Base-by-base conservation (phyloP, 2,888 invertebrate genomes). In the Hydriomena furcata region DNA sequence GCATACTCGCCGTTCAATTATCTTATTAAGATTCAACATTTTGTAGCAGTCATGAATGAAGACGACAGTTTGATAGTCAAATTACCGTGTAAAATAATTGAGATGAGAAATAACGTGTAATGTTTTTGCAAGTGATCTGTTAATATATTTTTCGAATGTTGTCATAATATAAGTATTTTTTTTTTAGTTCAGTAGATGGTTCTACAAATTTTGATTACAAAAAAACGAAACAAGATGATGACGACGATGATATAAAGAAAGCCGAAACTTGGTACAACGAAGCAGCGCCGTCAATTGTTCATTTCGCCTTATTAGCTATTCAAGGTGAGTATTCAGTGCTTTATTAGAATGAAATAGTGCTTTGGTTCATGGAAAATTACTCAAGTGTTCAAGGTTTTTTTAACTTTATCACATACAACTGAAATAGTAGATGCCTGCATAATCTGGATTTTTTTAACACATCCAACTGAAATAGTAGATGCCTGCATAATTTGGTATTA, bases 41-140 rank as follows among this genome's bases (percentile, higher is more conserved):
- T 58, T 38, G 67, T 66, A 63, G 64, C 58, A 49, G 46, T 63
- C 63, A 86, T 87, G 85, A 80, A 71, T 67, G 83, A 84, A 77
- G 73, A 76, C 66, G 75, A 78, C 58, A 69, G 63, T 68, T 73
- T 86, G 59, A 64, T 84, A 73, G 61, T 65, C 52, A 65, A 56
- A 58, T 60, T 63, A 66, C 58, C 32, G 58, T 55, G 63, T 53
- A 68, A 61, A 57, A 69, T 61, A 60, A 61, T 48, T 56, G 63
- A 60, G 36, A 75, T 75, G 70, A 66, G 55, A 52, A 58, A 58
- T 35, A 64, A 63, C 42, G 55, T 65, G 79, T 82, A 63, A 76
- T 76, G 7, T 37, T 21, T 20, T 7, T 3, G 17, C 4, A 17
- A 17, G 2, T 17, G n/a, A n/a, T n/a, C n/a, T n/a, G n/a, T n/a